These are phyloP conservation scores for Strongylocentrotus purpuratus DNA, from an alignment of 35 echinoderm and acorn worm species.

Conservation along the genomic window DNA sequence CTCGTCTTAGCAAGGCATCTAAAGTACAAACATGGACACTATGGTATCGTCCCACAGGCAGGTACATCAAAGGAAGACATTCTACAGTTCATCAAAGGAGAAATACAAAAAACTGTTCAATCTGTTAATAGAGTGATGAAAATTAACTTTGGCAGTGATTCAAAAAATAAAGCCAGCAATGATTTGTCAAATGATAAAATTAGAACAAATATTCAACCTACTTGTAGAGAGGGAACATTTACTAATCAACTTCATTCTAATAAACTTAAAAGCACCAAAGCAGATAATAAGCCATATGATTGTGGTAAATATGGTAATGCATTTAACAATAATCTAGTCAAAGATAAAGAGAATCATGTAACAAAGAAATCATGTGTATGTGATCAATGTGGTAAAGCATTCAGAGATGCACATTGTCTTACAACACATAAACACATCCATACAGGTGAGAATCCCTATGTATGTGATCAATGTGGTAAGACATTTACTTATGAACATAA, in stretches of 20 bases:
- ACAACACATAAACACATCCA: neutral
- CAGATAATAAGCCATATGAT: neutral
- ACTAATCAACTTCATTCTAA: neutral
- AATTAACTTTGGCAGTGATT: neutral
- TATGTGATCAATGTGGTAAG: slow-evolving; percentile 7
- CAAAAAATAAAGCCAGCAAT: neutral
- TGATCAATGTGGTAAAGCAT: slow-evolving; percentile 38
- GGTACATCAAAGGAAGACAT: neutral
- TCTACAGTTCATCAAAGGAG: slow-evolving; percentile 10
- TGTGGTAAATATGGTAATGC: neutral
- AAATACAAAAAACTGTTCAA: neutral
- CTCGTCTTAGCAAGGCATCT: neutral
- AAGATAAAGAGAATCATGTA: slow-evolving; percentile 11
- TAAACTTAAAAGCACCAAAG: neutral
- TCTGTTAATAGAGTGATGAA: neutral
- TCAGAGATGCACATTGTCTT: neutral
- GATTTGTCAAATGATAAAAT: neutral
- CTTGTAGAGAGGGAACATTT: slow-evolving; percentile 61
- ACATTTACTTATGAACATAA: neutral
- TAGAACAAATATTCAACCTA: slow-evolving; percentile 60
- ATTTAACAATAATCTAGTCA: neutral
- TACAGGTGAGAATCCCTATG: slow-evolving; percentile 33
- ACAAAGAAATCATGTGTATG: slow-evolving; percentile 15
- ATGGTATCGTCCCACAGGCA: neutral
- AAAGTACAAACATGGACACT: slow-evolving; percentile 14